Evolutionary conservation across 2,888 invertebrate genomes (phyloP).

Genomic region (Philonicus albiceps): DNA sequence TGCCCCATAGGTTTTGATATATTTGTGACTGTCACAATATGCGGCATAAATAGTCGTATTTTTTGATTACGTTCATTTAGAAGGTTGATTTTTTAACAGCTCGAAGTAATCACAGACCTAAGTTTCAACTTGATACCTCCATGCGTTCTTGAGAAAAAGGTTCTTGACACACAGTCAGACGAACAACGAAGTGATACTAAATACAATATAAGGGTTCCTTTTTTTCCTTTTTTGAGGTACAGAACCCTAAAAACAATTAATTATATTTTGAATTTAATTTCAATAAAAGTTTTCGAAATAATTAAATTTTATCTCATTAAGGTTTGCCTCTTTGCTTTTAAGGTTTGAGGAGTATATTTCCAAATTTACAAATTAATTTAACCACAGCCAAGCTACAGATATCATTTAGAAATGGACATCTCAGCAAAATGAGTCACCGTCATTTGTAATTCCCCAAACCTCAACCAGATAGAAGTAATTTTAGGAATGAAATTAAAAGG

Average conservation of each 20-base stretch:
- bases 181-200: too few species aligned
- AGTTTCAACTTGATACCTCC: too few species aligned
- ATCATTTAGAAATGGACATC: not conserved
- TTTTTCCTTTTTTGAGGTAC: not conserved
- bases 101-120: too few species aligned
- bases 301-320: not conserved
- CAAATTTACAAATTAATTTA: not conserved
- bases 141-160: too few species aligned
- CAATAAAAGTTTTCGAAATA: not conserved
- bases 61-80: too few species aligned
- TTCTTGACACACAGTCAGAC: too few species aligned
- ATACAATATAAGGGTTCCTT: too few species aligned
- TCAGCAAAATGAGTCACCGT: not conserved
- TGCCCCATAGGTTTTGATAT: too few species aligned
- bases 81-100: too few species aligned
- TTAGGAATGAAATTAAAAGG: not conserved
- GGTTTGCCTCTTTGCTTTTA: not conserved
- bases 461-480: not conserved
- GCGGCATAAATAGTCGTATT: too few species aligned
- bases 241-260: not conserved
- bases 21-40: too few species aligned
- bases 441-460: not conserved
- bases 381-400: not conserved
- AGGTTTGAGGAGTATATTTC: not conserved
- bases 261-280: not conserved